Base-by-base conservation (phyloP, 2,797 vertebrate species). In the Sebastes trivittatus region DNA sequence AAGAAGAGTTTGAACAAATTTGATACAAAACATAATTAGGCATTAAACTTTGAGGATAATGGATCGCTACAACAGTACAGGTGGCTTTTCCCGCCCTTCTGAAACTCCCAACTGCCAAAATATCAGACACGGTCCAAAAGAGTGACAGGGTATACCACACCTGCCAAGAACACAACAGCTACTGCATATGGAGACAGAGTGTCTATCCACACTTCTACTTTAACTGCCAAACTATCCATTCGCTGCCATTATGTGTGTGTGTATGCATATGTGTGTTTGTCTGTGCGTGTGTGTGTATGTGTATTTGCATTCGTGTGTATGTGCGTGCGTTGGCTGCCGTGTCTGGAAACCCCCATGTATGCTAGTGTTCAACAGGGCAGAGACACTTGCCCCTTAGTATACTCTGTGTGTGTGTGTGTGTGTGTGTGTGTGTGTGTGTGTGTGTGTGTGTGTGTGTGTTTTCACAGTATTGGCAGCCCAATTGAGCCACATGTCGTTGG, bases 401-500 rank as follows among this genome's bases (percentile, higher is more conserved):
- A 49, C 10, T 58, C 14, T 78, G 73, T 72, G 25, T 52, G 46
- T 69, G 58, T 60, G 71, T 67, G 71, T 66, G 29, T 66, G 58
- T 52, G 71, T n/a, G 78, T 65, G 62, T 77, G 56, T 46, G 49
- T 27, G 56, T 49, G 71, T 67, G 34, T 63, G 62, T 60, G 67
- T n/a, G 65, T 72, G 65, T 80, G 75, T 66, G 25, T 70, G 65
- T 56, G 71, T 5, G 78, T 62, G 62, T 77, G 58, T 46, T 36
- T 63, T 49, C 38, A 52, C 27, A 73, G 76, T 75, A 71, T 69
- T 91, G 89, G 91, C 83, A 6, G 77, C 68, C 81, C n/a, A 6
- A 69, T 59, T 72, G 49, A 82, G 85, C 91, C 90, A 91, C 91
- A 93, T 92, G 88, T 92, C 88, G 87, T 46, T 73, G 83, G 88